phyloP scores from a whole-genome alignment of 2,888 invertebrate species.

The Macaria liturata region DNA sequence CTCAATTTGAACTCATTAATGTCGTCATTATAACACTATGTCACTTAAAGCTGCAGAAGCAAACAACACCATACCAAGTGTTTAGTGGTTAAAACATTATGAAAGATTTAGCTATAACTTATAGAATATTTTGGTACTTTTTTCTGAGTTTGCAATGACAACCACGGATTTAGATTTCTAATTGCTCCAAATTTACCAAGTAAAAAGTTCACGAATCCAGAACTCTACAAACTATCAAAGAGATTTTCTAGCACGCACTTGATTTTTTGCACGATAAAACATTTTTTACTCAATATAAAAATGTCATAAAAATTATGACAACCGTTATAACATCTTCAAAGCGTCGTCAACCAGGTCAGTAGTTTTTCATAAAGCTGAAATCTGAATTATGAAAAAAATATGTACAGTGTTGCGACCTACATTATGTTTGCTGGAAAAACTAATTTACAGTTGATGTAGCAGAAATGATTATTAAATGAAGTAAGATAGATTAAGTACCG shows the following conservation, averaged over 20 bases:
- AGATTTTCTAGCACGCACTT: neutral
- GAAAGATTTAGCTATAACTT: too few relatives aligned
- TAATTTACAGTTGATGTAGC: conserved; percentile 23
- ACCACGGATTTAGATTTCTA: too few relatives aligned
- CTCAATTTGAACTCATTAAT: too few relatives aligned
- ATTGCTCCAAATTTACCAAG: too few relatives aligned
- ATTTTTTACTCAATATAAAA: conserved; percentile 15
- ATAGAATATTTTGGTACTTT: too few relatives aligned
- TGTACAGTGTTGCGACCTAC: conserved; percentile 12
- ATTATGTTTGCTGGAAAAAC: conserved; percentile 23
- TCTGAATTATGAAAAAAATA: conserved; percentile 6
- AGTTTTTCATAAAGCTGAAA: conserved; percentile 10
- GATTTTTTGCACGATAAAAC: conserved; percentile 10
- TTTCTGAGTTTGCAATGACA: too few relatives aligned
- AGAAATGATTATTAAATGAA: conserved; percentile 14
- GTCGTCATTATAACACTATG: too few relatives aligned
- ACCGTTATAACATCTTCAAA: conserved; percentile 23
- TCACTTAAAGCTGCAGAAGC: too few relatives aligned
- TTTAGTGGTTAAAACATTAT: too few relatives aligned
- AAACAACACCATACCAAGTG: too few relatives aligned
- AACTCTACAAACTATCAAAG: too few relatives aligned
- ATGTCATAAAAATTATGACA: conserved; percentile 16
- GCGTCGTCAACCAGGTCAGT: conserved; percentile 17
- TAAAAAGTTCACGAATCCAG: too few relatives aligned
- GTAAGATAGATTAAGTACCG: conserved; percentile 16